Evolutionary conservation across 2,113 vertebrate species (phyloP), one percentile per base, ranked within the genome.

Genomic region (Syrrhaptes paradoxus): DNA sequence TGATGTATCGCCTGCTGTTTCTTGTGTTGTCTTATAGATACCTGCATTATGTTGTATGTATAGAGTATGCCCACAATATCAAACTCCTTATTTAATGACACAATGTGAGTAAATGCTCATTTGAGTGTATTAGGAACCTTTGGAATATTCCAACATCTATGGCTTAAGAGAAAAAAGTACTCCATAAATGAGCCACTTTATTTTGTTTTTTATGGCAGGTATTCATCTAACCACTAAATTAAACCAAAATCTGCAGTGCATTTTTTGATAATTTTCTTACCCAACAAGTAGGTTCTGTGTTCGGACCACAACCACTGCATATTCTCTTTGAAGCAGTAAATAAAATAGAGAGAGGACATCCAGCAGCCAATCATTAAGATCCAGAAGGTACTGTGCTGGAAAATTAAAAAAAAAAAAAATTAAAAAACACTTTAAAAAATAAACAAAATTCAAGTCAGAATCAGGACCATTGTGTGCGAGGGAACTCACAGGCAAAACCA

Each of bases 321-420:
- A 38, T 98, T 96, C 73, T 98, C 98, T 94, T 96, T 97, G 85
- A 97, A 83, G 26, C 76, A 97, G 84, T 96, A 98, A 57, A 98
- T 65, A 48, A 97, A 59, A 94, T 98, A 98, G 26, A 98, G 95
- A 25, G 98, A 98, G 73, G 94, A 91, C 95, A 98, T 98, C 92
- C 96, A 98, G 96, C 96, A 98, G 82, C 96, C 97, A 88, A 96
- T 74, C 97, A 98, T 97, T 97, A 98, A 95, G 92, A 98, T 97
- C 97, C 97, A 94, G 97, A 98, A 98, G 63, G 98, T 98, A 93
- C 98, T 98, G 92, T 94, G 96, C 98, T 98, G 86, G 57, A 89
- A 95, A 68, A n/a, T 36, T 5, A 68, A 84, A 41, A 78, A 89
- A 92, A 89, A 61, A 78, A 52, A 10, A 58, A 7, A 12, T 16